phyloP scores from a whole-genome alignment of 2,113 vertebrate genomes.

The Antechinus stuartii region DNA sequence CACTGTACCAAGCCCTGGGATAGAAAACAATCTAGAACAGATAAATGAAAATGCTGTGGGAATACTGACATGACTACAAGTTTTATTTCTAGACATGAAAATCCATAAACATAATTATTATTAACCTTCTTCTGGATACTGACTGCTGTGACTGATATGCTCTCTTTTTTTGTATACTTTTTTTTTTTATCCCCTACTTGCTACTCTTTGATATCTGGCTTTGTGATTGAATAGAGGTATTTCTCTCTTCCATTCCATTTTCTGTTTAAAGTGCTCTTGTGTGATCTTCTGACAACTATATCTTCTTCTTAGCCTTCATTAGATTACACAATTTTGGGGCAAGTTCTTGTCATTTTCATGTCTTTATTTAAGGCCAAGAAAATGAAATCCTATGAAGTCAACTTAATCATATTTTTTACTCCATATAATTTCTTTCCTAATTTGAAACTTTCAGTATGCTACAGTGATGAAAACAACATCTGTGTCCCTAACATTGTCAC shows the following conservation, averaged over 20 bases:
- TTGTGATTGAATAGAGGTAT: not conserved
- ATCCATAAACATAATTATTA: not conserved
- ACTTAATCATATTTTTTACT: not conserved
- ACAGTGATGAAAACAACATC: not conserved
- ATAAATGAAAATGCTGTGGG: too few species aligned
- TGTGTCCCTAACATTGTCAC: not conserved
- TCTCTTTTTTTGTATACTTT: not conserved
- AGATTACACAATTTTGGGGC: not conserved
- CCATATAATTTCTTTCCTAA: not conserved
- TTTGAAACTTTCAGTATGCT: not conserved
- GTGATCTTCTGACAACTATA: not conserved
- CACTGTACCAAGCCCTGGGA: too few species aligned
- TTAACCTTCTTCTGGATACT: not conserved
- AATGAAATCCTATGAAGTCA: not conserved
- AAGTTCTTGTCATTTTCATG: not conserved
- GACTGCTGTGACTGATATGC: not conserved
- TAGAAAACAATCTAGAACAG: too few species aligned
- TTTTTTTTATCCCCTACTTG: not conserved
- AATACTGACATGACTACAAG: too few species aligned
- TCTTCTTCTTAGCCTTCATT: not conserved
- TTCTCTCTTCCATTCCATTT: not conserved
- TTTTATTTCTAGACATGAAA: too few species aligned
- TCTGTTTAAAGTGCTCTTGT: not conserved
- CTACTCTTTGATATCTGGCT: not conserved
- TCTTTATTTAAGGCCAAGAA: not conserved